Base-by-base conservation (phyloP, 2,888 invertebrate genomes). In the Choreutis nemorana region DNA sequence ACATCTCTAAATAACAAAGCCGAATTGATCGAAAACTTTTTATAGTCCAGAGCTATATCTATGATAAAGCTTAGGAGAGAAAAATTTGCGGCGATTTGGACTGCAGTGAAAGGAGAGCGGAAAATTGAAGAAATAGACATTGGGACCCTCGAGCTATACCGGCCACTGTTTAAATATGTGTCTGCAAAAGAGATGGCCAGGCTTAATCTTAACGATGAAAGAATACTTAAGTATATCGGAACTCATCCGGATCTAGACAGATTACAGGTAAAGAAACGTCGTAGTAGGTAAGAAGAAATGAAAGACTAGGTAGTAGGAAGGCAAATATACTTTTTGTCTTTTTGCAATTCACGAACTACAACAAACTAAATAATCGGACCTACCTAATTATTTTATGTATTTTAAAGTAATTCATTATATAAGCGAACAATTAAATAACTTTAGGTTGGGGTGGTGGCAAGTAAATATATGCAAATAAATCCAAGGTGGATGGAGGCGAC, bases 51-150 rank as follows among this genome's bases (percentile, higher is more conserved):
- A 9, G 57, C 73, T 1, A 73, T 78, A 51, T 46, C 77, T 2
- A 75, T 77, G 73, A 63, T 78, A 68, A 66, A 51, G 23, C 45
- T 77, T 35, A 49, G 58, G 0, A 50, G 46, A 1, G 77, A 77
- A 33, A 78, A 78, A 41, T 33, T 72, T 3, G 48, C 50, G 4
- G 60, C 59, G 0, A 62, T 58, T 2, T 78, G 77, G 77, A 23
- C 22, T 0, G 65, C 70, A 1, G 57, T 78, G 1, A 67, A 64
- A 32, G 55, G 47, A 0, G 23, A 40, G 2, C 41, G 23, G 1
- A 16, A 29, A 0, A 26, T 62, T 0, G 6, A 33, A 0, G 26
- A 48, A 1, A 42, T 78, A 1, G 30, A 60, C 0, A 41, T 49
- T 21, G 38, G 53, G n/a, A 57, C 50, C 2, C 40, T 78, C 24